Evolutionary conservation across 2,797 vertebrate genomes (phyloP).

Genomic region (Gymnothorax javanicus): DNA sequence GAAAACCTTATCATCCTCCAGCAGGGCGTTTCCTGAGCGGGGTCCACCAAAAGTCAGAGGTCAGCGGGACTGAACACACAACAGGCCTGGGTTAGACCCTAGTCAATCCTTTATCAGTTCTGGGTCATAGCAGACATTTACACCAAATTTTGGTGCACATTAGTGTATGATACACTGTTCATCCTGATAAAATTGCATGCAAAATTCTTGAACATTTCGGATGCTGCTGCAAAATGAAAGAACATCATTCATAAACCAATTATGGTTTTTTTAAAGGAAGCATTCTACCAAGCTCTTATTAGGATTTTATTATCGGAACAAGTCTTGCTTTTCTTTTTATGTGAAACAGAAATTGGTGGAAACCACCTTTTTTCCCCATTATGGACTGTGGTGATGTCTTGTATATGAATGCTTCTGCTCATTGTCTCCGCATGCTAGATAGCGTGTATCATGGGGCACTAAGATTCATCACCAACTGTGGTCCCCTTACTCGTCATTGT

Average conservation of each 20-base stretch:
- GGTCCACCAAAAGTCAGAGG: slow-evolving; percentile 4
- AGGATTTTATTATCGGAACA: too few species aligned
- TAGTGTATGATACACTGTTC: not conserved
- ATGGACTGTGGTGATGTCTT: too few species aligned
- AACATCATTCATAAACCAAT: not conserved
- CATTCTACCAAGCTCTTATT: not conserved
- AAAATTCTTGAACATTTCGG: not conserved
- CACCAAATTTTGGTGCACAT: not conserved
- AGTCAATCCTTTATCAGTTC: not conserved
- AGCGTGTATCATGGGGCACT: too few species aligned
- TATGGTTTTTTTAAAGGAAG: not conserved
- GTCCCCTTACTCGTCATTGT: too few species aligned
- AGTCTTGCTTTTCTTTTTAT: too few species aligned
- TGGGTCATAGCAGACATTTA: not conserved
- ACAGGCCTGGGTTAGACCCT: not conserved
- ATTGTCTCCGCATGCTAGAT: too few species aligned
- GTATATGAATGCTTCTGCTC: too few species aligned
- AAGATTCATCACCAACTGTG: too few species aligned
- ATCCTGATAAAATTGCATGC: not conserved
- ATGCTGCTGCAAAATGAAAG: not conserved
- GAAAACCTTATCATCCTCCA: slow-evolving; percentile 97
- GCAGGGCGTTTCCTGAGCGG: slow-evolving; percentile 80
- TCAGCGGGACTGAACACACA: not conserved
- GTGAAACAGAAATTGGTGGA: too few species aligned
- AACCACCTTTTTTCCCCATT: too few species aligned